These are phyloP conservation scores for Isichthys henryi DNA, from an alignment of 2,113 vertebrate species.

Conservation along the genomic window DNA sequence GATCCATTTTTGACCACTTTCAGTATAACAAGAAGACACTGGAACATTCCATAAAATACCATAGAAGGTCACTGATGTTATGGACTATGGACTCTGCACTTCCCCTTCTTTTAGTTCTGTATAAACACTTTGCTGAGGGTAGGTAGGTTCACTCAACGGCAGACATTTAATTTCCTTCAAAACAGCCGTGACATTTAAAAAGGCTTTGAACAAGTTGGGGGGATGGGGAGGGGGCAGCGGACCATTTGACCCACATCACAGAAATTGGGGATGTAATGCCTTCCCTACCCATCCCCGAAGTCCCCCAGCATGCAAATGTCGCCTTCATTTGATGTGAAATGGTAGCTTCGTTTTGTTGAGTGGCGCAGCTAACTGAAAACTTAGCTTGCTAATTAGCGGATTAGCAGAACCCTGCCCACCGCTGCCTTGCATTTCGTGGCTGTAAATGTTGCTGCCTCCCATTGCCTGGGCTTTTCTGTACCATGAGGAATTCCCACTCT, in stretches of 20 bases:
- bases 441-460: not conserved
- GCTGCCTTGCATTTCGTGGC: not conserved
- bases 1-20: not conserved
- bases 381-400: not conserved
- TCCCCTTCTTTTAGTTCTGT: not conserved
- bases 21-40: not conserved
- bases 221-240: not conserved
- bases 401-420: not conserved
- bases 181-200: conserved; percentile 4
- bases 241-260: conserved; percentile 1
- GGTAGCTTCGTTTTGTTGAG: not conserved
- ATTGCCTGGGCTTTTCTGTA: not conserved
- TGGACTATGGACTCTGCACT: not conserved
- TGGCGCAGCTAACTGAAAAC: not conserved
- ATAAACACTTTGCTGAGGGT: not conserved
- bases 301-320: not conserved
- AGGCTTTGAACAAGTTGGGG: not conserved
- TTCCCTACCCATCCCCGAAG: not conserved
- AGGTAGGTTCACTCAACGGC: not conserved
- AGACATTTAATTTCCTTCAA: not conserved
- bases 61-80: not conserved
- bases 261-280: not conserved
- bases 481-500: not conserved
- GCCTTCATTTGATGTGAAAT: not conserved
- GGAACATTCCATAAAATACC: not conserved